Percentiles rank a stretch among this genome's conserved stretches.
Conservation (phyloP, 2,888 invertebrate species). For the Eilema griseolum region DNA sequence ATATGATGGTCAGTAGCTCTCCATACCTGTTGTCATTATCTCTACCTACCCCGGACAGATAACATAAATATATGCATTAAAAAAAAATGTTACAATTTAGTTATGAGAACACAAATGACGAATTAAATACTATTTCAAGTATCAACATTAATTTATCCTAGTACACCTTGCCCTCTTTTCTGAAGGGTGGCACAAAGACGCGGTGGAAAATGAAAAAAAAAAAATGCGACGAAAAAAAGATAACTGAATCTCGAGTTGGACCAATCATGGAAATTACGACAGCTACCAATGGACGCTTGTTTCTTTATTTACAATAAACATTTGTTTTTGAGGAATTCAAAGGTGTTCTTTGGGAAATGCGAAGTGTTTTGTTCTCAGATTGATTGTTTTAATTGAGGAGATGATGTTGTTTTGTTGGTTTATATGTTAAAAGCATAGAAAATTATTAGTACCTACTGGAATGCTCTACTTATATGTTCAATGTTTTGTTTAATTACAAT, state of each 20-base stretch:
- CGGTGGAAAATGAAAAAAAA: slow-evolving; percentile 77
- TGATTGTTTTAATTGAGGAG: slow-evolving; percentile 6
- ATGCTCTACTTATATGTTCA: too few species aligned
- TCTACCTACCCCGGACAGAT: too few species aligned
- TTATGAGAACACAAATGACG: background rate
- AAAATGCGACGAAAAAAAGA: slow-evolving; percentile 72
- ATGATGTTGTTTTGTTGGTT: background rate
- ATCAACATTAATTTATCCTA: slow-evolving; percentile 59
- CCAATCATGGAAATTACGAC: slow-evolving; percentile 83
- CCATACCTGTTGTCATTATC: too few species aligned
- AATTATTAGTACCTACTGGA: too few species aligned
- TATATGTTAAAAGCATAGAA: too few species aligned
- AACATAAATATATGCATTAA: background rate
- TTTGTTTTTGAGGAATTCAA: slow-evolving; percentile 27
- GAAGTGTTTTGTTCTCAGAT: background rate
- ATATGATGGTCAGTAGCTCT: too few species aligned
- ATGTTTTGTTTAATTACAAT: too few species aligned
- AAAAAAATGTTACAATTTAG: background rate
- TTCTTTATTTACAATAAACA: slow-evolving; percentile 44
- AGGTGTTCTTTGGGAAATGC: slow-evolving; percentile 1
- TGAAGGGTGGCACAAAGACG: slow-evolving; percentile 81
- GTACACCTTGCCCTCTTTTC: slow-evolving; percentile 74
- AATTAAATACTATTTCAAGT: slow-evolving; percentile 49
- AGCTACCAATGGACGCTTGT: slow-evolving; percentile 52
- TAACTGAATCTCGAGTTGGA: slow-evolving; percentile 72